Evolutionary conservation across 30 jellyfish, hydroid and myxozoan species (phyloP).

Genomic region (Turritopsis dohrnii): DNA sequence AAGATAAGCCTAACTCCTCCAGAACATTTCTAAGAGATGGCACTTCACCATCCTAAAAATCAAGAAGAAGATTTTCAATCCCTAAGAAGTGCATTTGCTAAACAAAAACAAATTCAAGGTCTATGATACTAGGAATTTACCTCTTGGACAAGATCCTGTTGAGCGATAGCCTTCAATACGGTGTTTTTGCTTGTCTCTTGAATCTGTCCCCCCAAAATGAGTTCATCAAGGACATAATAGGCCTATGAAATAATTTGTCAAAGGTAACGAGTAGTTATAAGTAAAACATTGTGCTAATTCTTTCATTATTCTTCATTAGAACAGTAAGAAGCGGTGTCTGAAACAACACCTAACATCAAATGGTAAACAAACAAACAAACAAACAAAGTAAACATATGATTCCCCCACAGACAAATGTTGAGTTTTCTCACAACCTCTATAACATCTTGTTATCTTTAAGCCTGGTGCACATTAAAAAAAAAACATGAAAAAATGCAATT

Average conservation of each 20-base stretch:
- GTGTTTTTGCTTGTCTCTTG: constrained; percentile 91
- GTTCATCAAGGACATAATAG: constrained; percentile 76
- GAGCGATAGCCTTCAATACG: constrained; percentile 77
- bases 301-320: too few species aligned
- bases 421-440: too few species aligned
- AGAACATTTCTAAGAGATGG: constrained; percentile 21
- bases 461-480: too few species aligned
- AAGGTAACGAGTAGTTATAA: neutral
- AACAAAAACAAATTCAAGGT: neutral
- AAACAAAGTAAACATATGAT: too few species aligned
- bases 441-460: too few species aligned
- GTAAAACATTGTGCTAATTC: too few species aligned
- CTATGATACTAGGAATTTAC: constrained; percentile 3
- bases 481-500: too few species aligned
- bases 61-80: neutral
- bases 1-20: constrained; percentile 20
- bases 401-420: too few species aligned
- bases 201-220: constrained; percentile 81
- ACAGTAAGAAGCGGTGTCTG: too few species aligned
- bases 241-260: constrained; percentile 40
- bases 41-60: constrained; percentile 22
- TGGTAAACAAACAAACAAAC: too few species aligned
- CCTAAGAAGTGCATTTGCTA: neutral
- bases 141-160: constrained; percentile 93
- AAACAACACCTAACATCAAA: too few species aligned